Base-by-base conservation (phyloP, 2,113 vertebrate genomes). In the Orcinus orca region DNA sequence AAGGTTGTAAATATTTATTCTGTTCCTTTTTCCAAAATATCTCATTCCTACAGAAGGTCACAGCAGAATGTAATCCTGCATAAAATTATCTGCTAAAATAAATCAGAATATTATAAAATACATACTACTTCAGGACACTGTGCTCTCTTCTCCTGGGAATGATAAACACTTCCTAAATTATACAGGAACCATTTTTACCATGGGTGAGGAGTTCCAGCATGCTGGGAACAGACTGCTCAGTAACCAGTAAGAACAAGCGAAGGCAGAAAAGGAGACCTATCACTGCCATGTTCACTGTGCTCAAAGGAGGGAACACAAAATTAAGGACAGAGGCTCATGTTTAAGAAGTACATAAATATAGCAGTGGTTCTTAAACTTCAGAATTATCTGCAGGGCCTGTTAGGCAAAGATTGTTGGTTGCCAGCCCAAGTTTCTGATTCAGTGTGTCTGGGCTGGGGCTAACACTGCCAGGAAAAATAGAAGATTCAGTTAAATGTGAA, bases 1-100 rank as follows among this genome's bases (percentile, higher is more conserved):
- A 87, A 93, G 58, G 29, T 65, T 84, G 65, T 88, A 82, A 80
- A 47, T 65, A 89, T 93, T 94, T 90, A 26, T n/a, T 60, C 90
- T 92, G 21, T 77, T 89, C 81, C 62, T 94, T 50, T 26, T 93
- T 74, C 71, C 67, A 68, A 92, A 94, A 83, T 29, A 86, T 17
- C 17, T 96, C 36, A 47, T 71, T 93, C 25, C 53, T 77, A 90
- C 23, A 71, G 44, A 96, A 88, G 36, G 77, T 86, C 85, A 95
- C 0, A 47, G 36, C 23, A 71, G 62, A 87, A 67, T 80, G 63
- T 23, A 95, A 83, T 63, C 38, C 53, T 88, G 36, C 70, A 74
- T 82, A 77, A 58, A 55, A 90, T 83, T 53, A 84, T 0, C 33
- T 33, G 18, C 76, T 70, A 81, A 92, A 92, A 88, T 47, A 93